A percentile compares a stretch with the other conserved stretches of the same genome.
phyloP scores from a whole-genome alignment of 1,140 invertebrate species.

The Radopholus similis region DNA sequence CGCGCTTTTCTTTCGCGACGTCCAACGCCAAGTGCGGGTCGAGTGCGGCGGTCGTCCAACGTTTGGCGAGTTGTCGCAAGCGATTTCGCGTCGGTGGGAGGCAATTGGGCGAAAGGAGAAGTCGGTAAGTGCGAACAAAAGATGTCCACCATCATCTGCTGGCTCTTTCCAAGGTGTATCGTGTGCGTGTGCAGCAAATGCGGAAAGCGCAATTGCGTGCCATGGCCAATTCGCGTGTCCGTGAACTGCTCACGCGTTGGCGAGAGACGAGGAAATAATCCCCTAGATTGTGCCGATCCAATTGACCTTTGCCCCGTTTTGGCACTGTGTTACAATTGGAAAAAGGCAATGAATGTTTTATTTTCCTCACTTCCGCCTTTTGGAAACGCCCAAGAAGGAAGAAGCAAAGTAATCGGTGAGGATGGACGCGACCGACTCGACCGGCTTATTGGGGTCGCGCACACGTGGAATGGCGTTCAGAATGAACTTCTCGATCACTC shows the following conservation, averaged over 20 bases:
- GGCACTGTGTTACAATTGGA: not conserved
- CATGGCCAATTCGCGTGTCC: not conserved
- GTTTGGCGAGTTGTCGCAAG: conserved; percentile 7
- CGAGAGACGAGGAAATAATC: not conserved
- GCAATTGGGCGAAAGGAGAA: conserved; percentile 2
- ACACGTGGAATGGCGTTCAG: conserved; percentile 56
- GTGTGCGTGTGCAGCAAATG: not conserved
- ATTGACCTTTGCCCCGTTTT: not conserved
- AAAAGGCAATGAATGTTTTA: not conserved
- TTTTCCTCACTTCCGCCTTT: not conserved
- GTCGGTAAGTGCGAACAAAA: not conserved
- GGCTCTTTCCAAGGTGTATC: not conserved
- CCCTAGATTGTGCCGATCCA: not conserved
- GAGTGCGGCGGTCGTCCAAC: not conserved
- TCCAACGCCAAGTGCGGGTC: conserved; percentile 1
- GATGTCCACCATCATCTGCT: not conserved
- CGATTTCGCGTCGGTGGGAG: not conserved
- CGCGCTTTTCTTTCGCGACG: conserved; percentile 9
- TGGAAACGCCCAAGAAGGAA: conserved; percentile 34
- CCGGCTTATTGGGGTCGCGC: conserved; percentile 44
- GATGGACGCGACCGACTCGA: conserved; percentile 53
- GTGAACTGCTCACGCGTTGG: not conserved
- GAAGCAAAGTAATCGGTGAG: conserved; percentile 55
- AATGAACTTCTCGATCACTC: conserved; percentile 60
- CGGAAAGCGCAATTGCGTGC: not conserved